Conservation (phyloP, 2,113 vertebrate genomes). For the Tenrec ecaudatus region DNA sequence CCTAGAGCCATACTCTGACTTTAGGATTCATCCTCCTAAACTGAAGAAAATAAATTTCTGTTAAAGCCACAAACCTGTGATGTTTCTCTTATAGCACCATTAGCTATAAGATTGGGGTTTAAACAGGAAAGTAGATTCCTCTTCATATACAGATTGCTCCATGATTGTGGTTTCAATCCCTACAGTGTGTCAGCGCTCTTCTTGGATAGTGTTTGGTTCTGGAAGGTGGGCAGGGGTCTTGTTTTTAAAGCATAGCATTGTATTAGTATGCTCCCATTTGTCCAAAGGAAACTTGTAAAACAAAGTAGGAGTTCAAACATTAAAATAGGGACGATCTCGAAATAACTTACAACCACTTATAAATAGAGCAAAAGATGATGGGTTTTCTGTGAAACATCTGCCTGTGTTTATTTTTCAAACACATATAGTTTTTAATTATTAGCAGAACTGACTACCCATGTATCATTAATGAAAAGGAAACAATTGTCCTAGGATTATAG, state of each 20-base stretch:
- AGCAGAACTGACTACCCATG: background rate
- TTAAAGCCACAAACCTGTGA: no score
- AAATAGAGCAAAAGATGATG: constrained; percentile 44
- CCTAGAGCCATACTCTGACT: background rate
- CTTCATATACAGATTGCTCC: background rate
- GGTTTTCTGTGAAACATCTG: background rate
- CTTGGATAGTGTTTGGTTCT: no score
- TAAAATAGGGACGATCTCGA: background rate
- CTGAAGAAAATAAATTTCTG: background rate
- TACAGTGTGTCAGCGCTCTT: background rate
- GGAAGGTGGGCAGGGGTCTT: no score
- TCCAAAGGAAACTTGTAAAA: constrained; percentile 55
- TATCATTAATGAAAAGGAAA: background rate
- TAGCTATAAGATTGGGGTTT: background rate
- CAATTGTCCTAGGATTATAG: background rate
- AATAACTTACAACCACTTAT: no score
- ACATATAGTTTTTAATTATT: constrained; percentile 32
- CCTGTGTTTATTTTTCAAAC: constrained; percentile 71
- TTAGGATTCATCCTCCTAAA: background rate
- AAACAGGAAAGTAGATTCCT: background rate
- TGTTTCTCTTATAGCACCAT: background rate
- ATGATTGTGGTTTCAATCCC: background rate
- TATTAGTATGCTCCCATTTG: constrained; percentile 20
- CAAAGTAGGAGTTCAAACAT: constrained; percentile 63
- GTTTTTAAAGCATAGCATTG: constrained; percentile 62